A percentile compares a stretch with the other conserved stretches of the same genome.
Conservation (phyloP, 2,797 vertebrate species). For the Lithobates sylvaticus region DNA sequence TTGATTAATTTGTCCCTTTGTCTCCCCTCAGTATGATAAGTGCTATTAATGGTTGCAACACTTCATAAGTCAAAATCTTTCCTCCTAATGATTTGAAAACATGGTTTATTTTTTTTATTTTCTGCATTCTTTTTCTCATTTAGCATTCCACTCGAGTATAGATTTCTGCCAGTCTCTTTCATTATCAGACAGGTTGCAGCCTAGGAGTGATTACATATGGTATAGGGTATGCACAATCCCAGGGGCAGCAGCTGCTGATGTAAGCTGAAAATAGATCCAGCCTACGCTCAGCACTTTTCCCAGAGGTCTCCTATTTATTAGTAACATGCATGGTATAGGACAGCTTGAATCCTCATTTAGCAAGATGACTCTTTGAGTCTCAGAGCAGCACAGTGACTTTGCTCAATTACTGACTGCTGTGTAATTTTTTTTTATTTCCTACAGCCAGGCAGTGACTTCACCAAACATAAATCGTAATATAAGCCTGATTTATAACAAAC, state of each 20-base stretch:
- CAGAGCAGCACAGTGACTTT: conserved; percentile 74
- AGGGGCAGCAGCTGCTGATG: conserved; percentile 95
- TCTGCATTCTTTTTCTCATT: conserved; percentile 81
- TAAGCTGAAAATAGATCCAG: conserved; percentile 96
- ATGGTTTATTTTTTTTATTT: conserved; percentile 76
- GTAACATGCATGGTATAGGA: conserved; percentile 79
- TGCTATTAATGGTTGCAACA: conserved; percentile 85
- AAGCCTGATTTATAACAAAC: conserved; percentile 78
- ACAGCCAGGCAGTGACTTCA: conserved; percentile 71
- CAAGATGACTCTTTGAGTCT: conserved; percentile 81
- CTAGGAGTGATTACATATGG: conserved; percentile 93
- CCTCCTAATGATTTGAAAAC: conserved; percentile 87
- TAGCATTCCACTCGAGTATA: conserved; percentile 80
- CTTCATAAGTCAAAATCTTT: conserved; percentile 86
- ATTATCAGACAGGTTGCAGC: conserved; percentile 87
- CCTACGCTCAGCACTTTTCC: conserved; percentile 91
- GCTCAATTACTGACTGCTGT: conserved; percentile 78
- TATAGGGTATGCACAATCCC: conserved; percentile 85
- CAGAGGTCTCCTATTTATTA: conserved; percentile 87
- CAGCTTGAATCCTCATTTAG: conserved; percentile 81
- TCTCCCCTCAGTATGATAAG: conserved; percentile 86
- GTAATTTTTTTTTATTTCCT: conserved; percentile 72
- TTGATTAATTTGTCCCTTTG: conserved; percentile 90
- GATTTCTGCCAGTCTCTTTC: conserved; percentile 84
- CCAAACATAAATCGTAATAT: conserved; percentile 75